A percentile compares a stretch with the other conserved stretches of the same genome.
Conservation (phyloP, 2,797 vertebrate genomes). For the Pantherophis vulpinus region DNA sequence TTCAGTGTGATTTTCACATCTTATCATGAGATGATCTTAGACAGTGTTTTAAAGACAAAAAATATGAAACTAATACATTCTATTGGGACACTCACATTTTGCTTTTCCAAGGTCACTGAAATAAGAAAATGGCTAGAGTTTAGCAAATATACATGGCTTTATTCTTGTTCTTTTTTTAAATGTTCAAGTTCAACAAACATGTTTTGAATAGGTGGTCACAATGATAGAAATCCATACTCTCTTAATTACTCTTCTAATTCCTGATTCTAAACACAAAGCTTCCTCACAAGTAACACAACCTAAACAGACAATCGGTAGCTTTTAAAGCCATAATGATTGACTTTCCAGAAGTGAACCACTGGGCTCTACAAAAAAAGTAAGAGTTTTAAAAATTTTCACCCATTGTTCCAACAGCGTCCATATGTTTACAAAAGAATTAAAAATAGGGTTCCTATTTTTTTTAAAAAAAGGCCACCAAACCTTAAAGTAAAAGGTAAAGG, state of each 20-base stretch:
- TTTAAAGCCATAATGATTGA: not conserved
- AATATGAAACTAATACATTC: not conserved
- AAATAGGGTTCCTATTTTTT: not conserved
- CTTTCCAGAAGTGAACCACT: not conserved
- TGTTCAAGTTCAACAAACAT: not conserved
- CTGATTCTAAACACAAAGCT: not conserved
- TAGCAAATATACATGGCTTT: not conserved
- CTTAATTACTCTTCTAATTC: not conserved
- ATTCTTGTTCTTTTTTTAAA: not conserved
- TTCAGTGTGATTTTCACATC: not conserved
- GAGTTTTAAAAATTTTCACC: not conserved
- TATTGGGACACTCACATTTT: not conserved
- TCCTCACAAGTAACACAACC: not conserved
- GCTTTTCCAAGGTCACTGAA: not conserved
- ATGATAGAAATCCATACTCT: not conserved
- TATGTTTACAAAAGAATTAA: not conserved
- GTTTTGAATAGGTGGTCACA: not conserved
- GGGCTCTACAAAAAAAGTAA: not conserved
- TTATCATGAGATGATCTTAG: not conserved
- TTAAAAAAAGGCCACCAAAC: not conserved
- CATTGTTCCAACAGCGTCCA: not conserved
- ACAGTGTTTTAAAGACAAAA: not conserved
- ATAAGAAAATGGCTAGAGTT: not conserved
- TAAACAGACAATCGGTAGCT: not conserved
- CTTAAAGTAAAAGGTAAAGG: not conserved